Evolutionary conservation across 2,797 vertebrate genomes (phyloP).

Genomic region (Pteropus rufus): DNA sequence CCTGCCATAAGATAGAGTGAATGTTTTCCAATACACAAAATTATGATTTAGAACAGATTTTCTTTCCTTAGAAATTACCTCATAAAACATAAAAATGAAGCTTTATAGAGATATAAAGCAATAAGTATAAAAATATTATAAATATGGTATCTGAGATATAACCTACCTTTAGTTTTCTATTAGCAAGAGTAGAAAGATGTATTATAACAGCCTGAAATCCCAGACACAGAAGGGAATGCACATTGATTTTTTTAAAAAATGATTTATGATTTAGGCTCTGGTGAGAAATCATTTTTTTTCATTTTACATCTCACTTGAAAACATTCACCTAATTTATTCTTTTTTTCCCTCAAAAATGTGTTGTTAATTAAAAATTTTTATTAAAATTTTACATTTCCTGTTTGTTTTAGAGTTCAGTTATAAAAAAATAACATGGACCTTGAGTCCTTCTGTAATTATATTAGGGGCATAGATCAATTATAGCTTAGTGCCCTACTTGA

Average conservation of each 20-base stretch:
- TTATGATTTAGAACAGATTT: constrained; percentile 72
- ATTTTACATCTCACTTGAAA: constrained; percentile 66
- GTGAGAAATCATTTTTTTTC: constrained; percentile 61
- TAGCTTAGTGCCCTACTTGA: neutral
- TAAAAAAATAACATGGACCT: neutral
- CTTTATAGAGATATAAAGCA: constrained; percentile 58
- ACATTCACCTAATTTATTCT: neutral
- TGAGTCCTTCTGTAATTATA: neutral
- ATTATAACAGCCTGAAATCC: constrained; percentile 68
- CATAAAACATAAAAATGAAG: constrained; percentile 62
- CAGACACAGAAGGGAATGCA: constrained; percentile 66
- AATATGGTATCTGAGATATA: constrained; percentile 67
- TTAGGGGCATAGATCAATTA: neutral
- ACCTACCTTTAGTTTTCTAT: constrained; percentile 60
- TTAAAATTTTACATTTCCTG: neutral
- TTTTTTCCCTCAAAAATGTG: neutral
- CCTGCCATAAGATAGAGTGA: constrained; percentile 62
- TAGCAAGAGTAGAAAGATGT: constrained; percentile 69
- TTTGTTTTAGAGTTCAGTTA: neutral
- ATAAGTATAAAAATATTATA: constrained; percentile 50
- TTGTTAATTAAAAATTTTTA: neutral
- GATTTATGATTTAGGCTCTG: constrained; percentile 76
- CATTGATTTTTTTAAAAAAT: constrained; percentile 77
- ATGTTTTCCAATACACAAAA: constrained; percentile 71
- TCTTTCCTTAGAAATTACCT: constrained; percentile 55